Percentiles rank a stretch among this genome's conserved stretches.
Conservation (phyloP, 2,113 vertebrate genomes). For the Prunella fulvescens region DNA sequence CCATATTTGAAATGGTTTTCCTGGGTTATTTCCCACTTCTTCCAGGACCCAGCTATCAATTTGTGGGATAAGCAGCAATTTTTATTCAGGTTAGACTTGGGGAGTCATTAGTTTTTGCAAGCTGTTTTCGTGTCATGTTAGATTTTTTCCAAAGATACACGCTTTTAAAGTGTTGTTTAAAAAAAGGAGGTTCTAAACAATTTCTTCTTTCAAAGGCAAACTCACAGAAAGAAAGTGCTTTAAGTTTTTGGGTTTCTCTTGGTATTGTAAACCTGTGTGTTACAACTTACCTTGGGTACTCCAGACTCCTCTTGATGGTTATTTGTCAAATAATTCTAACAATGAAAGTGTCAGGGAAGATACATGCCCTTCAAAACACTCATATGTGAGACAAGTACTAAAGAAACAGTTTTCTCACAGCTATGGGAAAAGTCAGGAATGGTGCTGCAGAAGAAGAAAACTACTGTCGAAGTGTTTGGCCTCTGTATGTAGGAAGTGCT, state of each 20-base stretch:
- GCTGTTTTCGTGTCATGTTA: background rate
- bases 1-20: background rate
- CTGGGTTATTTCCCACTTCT: background rate
- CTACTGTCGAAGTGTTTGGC: background rate
- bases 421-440: background rate
- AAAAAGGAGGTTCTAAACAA: background rate
- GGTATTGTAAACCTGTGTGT: background rate
- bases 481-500: background rate
- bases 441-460: background rate
- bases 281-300: background rate
- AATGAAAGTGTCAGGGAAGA: background rate
- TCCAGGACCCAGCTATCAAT: background rate
- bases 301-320: background rate
- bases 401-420: background rate
- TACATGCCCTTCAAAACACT: fast-evolving
- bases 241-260: background rate
- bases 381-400: background rate
- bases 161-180: background rate
- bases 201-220: background rate
- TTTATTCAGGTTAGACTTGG: background rate
- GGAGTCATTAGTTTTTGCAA: background rate
- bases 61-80: background rate
- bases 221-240: background rate
- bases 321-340: background rate
- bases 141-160: background rate